Evolutionary conservation across 1,140 invertebrate genomes (phyloP).

Genomic region (Drosophila pectinifera): DNA sequence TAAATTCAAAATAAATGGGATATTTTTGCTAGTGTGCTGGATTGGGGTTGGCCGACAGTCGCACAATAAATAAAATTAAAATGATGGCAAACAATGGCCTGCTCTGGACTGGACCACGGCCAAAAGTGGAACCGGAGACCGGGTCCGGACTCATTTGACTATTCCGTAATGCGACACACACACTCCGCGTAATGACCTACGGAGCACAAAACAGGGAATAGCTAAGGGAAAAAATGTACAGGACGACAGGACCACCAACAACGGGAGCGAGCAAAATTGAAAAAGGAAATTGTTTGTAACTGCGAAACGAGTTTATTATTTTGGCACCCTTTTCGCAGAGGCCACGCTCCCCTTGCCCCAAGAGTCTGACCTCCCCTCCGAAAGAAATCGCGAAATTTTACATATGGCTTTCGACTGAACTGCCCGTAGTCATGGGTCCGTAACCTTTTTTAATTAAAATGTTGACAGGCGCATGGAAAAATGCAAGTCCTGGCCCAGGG

Average conservation of each 20-base stretch:
- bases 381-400: constrained; percentile 79
- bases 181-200: constrained; percentile 80
- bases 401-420: constrained; percentile 63
- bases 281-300: constrained; percentile 85
- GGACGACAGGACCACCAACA: constrained; percentile 23
- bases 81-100: constrained; percentile 84
- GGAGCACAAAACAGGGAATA: constrained; percentile 39
- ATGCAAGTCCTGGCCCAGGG: constrained; percentile 47
- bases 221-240: constrained; percentile 20
- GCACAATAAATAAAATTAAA: constrained; percentile 85
- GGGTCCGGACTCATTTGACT: constrained; percentile 56
- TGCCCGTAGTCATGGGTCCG: constrained; percentile 58
- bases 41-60: constrained; percentile 59
- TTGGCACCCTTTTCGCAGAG: constrained; percentile 77
- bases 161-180: constrained; percentile 75
- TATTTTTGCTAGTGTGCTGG: constrained; percentile 8
- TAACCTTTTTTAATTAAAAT: constrained; percentile 85
- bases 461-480: constrained; percentile 84
- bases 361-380: constrained; percentile 36
- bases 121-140: constrained; percentile 44
- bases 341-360: constrained; percentile 20
- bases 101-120: constrained; percentile 48
- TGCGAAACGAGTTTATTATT: constrained; percentile 85
- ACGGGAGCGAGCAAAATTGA: constrained; percentile 76
- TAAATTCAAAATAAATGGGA: too few relatives aligned